These are phyloP conservation scores for Darevskia nairensis DNA, from an alignment of 2,797 vertebrate species.

Conservation along the genomic window DNA sequence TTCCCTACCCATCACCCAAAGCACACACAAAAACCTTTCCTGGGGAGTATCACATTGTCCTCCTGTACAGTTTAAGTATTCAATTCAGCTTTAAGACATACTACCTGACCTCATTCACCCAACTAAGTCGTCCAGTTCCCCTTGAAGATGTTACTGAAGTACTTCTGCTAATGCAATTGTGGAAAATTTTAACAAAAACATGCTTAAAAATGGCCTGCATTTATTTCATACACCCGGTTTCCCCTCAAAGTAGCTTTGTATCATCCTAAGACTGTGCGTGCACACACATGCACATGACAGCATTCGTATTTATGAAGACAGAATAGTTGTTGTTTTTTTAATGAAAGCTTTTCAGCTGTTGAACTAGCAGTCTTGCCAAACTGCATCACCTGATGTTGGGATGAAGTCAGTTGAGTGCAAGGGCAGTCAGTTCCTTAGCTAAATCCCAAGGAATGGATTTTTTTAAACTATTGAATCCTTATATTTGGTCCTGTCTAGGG, in stretches of 20 bases:
- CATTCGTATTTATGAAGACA: constrained; percentile 52
- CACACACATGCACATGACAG: not conserved
- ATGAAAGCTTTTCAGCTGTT: constrained; percentile 42
- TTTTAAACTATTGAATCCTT: constrained; percentile 25
- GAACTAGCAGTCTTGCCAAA: constrained; percentile 37
- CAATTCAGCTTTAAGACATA: constrained; percentile 30
- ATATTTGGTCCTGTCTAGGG: not conserved
- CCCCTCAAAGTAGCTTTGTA: not conserved
- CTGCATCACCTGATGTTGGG: not conserved
- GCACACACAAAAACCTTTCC: not conserved
- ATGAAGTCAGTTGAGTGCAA: constrained; percentile 31
- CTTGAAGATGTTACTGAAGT: not conserved
- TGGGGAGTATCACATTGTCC: not conserved
- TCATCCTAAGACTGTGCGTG: constrained; percentile 23
- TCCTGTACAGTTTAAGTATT: constrained; percentile 35
- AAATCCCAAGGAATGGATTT: not conserved
- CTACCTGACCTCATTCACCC: not conserved
- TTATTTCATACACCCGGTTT: constrained; percentile 47
- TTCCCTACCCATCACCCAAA: not conserved
- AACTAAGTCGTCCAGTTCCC: not conserved
- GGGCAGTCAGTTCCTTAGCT: constrained; percentile 10
- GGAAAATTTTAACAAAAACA: constrained; percentile 32
- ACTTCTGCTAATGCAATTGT: not conserved
- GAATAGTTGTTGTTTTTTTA: constrained; percentile 37
- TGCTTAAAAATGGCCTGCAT: constrained; percentile 62